Conservation (phyloP, 2,113 vertebrate genomes). For the Cheirogaleus medius region DNA sequence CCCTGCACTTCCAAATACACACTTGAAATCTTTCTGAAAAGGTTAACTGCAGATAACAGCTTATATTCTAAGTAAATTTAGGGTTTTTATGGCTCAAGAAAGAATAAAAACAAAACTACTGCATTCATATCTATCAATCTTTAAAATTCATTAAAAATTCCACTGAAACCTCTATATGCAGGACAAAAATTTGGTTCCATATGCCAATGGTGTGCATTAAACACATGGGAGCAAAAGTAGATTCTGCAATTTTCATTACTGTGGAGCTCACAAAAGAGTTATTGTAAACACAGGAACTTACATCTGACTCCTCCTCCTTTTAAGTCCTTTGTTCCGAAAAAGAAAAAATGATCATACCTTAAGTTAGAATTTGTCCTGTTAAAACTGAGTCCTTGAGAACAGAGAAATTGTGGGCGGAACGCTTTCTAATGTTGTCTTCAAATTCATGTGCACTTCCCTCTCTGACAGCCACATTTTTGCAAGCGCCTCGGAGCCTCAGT, state of each 20-base stretch:
- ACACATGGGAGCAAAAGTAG: neutral
- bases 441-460: slow-evolving; percentile 39
- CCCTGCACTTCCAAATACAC: neutral
- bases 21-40: slow-evolving; percentile 33
- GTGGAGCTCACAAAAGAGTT: neutral
- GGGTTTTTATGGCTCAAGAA: neutral
- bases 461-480: slow-evolving; percentile 71
- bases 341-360: slow-evolving; percentile 69
- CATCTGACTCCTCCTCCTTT: slow-evolving; percentile 78
- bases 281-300: slow-evolving; percentile 76
- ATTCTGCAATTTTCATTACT: neutral
- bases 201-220: neutral
- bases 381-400: neutral
- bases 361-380: slow-evolving; percentile 43
- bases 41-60: neutral
- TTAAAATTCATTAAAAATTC: slow-evolving; percentile 35
- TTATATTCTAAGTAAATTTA: slow-evolving; percentile 11
- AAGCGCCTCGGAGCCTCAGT: neutral
- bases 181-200: slow-evolving; percentile 12
- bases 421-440: slow-evolving; percentile 18
- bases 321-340: neutral
- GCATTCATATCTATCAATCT: neutral
- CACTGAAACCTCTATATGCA: neutral
- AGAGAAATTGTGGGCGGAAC: neutral
- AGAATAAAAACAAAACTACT: neutral